Conservation (phyloP, 2,888 invertebrate species). For the Nymphalis c-album region DNA sequence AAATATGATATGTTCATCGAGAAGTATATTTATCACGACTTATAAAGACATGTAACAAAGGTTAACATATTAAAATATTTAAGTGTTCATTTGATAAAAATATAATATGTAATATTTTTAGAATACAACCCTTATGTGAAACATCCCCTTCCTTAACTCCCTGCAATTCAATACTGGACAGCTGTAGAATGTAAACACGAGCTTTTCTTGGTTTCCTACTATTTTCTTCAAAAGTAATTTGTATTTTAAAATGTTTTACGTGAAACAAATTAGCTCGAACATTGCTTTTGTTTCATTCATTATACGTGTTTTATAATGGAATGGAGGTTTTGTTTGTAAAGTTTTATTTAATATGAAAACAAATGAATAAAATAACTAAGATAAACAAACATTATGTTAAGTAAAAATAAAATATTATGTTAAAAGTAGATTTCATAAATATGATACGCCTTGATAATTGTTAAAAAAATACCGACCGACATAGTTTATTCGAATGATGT, state of each 20-base stretch:
- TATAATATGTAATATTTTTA: background rate
- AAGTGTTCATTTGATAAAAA: background rate
- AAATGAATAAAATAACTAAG: no score
- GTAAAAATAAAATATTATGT: no score
- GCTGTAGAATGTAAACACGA: slow-evolving; percentile 33
- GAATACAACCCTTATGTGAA: slow-evolving; percentile 7
- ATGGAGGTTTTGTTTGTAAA: background rate
- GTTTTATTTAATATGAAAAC: no score
- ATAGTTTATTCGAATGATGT: no score
- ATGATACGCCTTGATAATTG: no score
- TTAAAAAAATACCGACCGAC: no score
- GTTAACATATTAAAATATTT: no score
- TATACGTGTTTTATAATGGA: background rate
- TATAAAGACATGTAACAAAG: no score
- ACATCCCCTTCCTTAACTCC: slow-evolving; percentile 18
- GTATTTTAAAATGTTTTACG: slow-evolving; percentile 12
- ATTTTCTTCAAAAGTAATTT: slow-evolving; percentile 29
- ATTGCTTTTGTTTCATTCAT: background rate
- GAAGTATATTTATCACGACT: no score
- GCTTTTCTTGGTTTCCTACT: slow-evolving; percentile 20
- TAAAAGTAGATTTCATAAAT: no score
- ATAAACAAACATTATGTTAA: no score
- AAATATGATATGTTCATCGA: no score
- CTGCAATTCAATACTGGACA: slow-evolving; percentile 36
- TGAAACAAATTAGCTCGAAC: slow-evolving; percentile 18